phyloP scores from a whole-genome alignment of 64 coral and sea anemone species.

The Stichodactyla mertensii region DNA sequence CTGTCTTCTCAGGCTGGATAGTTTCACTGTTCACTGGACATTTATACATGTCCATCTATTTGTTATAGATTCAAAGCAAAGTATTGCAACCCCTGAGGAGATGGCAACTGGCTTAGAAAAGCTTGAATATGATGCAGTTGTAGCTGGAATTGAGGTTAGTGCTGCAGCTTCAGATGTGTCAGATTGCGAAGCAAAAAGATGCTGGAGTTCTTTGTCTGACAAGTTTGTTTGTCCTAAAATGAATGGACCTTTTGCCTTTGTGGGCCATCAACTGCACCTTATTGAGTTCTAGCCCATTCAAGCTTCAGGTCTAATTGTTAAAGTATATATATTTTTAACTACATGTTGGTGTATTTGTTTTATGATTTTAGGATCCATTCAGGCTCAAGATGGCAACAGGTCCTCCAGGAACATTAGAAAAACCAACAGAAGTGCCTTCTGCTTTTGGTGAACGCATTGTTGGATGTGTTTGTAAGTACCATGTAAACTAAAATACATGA shows the following conservation, averaged over 20 bases:
- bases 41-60: not conserved
- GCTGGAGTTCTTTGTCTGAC: too few species aligned
- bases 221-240: too few species aligned
- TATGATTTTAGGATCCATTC: slow-evolving; percentile 80
- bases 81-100: slow-evolving; percentile 83
- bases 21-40: too few species aligned
- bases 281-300: too few species aligned
- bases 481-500: not conserved
- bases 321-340: not conserved
- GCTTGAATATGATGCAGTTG: slow-evolving; percentile 75
- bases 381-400: slow-evolving; percentile 69
- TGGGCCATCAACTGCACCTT: too few species aligned
- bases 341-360: not conserved
- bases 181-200: too few species aligned
- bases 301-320: not conserved
- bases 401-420: slow-evolving; percentile 79
- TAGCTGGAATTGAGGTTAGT: slow-evolving; percentile 64
- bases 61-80: slow-evolving; percentile 5
- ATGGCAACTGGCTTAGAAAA: slow-evolving; percentile 96
- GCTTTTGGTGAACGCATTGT: slow-evolving; percentile 86
- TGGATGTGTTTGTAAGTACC: slow-evolving; percentile 95
- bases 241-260: too few species aligned
- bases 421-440: slow-evolving; percentile 78
- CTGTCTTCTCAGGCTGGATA: too few species aligned
- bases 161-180: too few species aligned